A percentile compares a stretch with the other conserved stretches of the same genome.
Conservation (phyloP, 2,797 vertebrate species). For the Spondyliosoma cantharus region DNA sequence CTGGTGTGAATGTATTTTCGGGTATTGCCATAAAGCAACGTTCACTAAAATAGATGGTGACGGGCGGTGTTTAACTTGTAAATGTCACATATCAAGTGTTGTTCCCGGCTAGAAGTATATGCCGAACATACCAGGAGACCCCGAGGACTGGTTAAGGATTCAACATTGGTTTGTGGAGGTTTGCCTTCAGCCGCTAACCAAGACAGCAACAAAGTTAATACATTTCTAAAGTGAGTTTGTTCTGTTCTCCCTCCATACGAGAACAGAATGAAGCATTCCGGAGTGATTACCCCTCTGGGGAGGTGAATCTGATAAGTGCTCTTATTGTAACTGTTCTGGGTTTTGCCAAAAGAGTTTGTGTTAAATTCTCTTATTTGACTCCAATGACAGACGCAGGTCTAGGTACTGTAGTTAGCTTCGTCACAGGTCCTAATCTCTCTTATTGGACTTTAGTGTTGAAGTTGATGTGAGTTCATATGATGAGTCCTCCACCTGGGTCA, state of each 20-base stretch:
- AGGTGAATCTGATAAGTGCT: not conserved
- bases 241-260: not conserved
- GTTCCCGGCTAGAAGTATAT: too few species aligned
- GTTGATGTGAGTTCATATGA: not conserved
- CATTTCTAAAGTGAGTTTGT: not conserved
- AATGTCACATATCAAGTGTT: not conserved
- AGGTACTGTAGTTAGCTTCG: not conserved
- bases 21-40: not conserved
- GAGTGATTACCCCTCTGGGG: constrained; percentile 4
- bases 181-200: not conserved
- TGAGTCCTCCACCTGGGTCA: not conserved
- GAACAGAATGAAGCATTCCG: constrained; percentile 18
- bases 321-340: not conserved
- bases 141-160: not conserved
- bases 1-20: not conserved
- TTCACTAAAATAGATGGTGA: too few species aligned
- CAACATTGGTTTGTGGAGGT: not conserved
- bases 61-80: not conserved
- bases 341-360: not conserved
- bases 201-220: not conserved
- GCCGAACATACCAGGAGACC: not conserved
- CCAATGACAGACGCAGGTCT: not conserved
- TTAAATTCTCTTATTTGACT: not conserved
- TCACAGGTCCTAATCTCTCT: not conserved
- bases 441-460: not conserved